These are phyloP conservation scores for Zapornia atra DNA, from an alignment of 2,113 vertebrate genomes.

Conservation along the genomic window DNA sequence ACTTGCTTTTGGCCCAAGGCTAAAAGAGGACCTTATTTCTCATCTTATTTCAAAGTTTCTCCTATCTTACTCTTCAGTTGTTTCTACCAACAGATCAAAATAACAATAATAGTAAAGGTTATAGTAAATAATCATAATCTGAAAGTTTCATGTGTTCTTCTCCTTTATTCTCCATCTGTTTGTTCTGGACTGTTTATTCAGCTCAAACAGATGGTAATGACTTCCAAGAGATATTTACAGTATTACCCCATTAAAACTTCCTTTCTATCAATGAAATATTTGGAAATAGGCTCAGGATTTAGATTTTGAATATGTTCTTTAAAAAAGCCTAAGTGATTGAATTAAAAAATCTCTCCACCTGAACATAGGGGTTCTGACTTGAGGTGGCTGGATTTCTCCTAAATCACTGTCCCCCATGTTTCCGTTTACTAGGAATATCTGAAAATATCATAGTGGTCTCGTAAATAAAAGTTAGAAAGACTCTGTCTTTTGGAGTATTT, in stretches of 20 bases:
- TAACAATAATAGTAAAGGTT: neutral
- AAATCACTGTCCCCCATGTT: neutral
- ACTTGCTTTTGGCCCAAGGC: slow-evolving; percentile 30
- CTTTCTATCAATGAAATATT: neutral
- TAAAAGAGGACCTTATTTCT: neutral
- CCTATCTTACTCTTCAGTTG: neutral
- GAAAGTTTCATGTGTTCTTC: neutral
- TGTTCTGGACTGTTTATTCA: neutral
- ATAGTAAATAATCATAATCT: neutral
- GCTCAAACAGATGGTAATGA: neutral
- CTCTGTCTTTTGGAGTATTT: neutral
- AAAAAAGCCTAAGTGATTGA: neutral
- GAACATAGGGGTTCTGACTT: neutral
- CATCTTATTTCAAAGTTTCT: neutral
- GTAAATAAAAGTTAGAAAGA: neutral
- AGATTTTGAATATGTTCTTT: neutral
- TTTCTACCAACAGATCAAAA: neutral
- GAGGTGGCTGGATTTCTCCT: neutral
- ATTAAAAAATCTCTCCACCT: neutral
- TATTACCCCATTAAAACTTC: neutral
- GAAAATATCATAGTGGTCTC: neutral
- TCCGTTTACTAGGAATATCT: neutral
- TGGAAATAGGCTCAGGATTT: neutral
- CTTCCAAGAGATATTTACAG: neutral
- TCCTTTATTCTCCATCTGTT: neutral